Evolutionary conservation across 2,797 vertebrate genomes (phyloP).

Genomic region (Sebastiscus tertius): DNA sequence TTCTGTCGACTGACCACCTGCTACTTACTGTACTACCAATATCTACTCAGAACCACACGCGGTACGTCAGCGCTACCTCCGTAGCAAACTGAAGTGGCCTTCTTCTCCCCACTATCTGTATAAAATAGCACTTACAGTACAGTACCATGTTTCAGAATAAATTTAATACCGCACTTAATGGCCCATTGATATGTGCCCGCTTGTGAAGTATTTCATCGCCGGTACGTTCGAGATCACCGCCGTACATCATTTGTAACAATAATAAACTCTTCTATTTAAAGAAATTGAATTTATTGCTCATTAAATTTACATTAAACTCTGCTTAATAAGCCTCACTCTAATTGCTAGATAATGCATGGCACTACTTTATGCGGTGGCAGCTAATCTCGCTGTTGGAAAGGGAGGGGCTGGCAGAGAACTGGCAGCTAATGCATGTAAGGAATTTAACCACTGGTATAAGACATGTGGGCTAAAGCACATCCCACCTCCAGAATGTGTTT

Average conservation of each 20-base stretch:
- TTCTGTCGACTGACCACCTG: not conserved
- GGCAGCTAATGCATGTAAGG: conserved; percentile 58
- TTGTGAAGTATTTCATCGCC: conserved; percentile 71
- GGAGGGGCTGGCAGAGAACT: conserved; percentile 51
- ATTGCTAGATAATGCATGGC: conserved; percentile 85
- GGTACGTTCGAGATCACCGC: conserved; percentile 64
- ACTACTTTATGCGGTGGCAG: conserved; percentile 77
- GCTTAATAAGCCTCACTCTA: conserved; percentile 83
- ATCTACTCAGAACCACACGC: not conserved
- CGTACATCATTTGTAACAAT: conserved; percentile 82
- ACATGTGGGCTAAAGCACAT: conserved; percentile 5
- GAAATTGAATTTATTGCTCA: conserved; percentile 83
- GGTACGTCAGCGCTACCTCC: not conserved
- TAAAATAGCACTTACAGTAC: conserved; percentile 57
- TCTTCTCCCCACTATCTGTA: conserved; percentile 26
- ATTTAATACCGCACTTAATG: conserved; percentile 75
- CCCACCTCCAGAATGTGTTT: conserved; percentile 13
- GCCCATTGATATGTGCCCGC: conserved; percentile 68
- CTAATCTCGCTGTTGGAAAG: conserved; percentile 72
- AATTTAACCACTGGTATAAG: conserved; percentile 48
- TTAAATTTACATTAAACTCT: conserved; percentile 85
- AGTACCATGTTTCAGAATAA: conserved; percentile 53
- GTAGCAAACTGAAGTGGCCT: conserved; percentile 18
- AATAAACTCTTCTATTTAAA: conserved; percentile 85
- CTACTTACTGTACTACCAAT: not conserved